Evolutionary conservation across 2,888 invertebrate species (phyloP).

Genomic region (Nowickia ferox): DNA sequence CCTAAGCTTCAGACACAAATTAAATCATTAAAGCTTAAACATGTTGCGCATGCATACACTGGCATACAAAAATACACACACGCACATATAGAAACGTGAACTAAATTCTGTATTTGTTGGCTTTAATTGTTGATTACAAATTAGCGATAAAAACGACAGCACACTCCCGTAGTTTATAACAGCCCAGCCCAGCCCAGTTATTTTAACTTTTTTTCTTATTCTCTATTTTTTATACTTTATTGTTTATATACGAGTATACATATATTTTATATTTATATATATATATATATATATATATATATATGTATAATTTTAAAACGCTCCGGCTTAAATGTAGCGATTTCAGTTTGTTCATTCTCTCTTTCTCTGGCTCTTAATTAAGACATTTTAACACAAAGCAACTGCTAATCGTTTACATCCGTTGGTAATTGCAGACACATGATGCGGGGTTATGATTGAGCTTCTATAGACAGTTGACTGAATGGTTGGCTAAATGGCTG

Average conservation of each 20-base stretch:
- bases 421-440: slow-evolving; percentile 73
- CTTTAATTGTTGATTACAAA: slow-evolving; percentile 81
- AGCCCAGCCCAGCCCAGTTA: slow-evolving; percentile 69
- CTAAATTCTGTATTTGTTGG: slow-evolving; percentile 68
- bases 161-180: slow-evolving; percentile 71
- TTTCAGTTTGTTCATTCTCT: slow-evolving; percentile 51
- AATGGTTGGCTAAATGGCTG: slow-evolving; percentile 46
- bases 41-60: slow-evolving; percentile 18
- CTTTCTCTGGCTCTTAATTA: slow-evolving; percentile 70
- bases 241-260: slow-evolving; percentile 18
- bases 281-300: not conserved
- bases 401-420: slow-evolving; percentile 79
- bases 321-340: slow-evolving; percentile 57
- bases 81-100: slow-evolving; percentile 17
- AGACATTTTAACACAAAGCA: slow-evolving; percentile 73
- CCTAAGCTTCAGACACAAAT: slow-evolving; percentile 59
- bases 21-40: slow-evolving; percentile 64
- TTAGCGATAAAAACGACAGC: slow-evolving; percentile 77
- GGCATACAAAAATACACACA: not conserved
- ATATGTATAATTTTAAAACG: slow-evolving; percentile 2
- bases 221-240: slow-evolving; percentile 38
- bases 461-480: slow-evolving; percentile 38
- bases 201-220: slow-evolving; percentile 24
- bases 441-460: slow-evolving; percentile 61
- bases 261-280: not conserved